Base-by-base conservation (phyloP, 2,797 vertebrate species). In the Coracias cyanogaster region DNA sequence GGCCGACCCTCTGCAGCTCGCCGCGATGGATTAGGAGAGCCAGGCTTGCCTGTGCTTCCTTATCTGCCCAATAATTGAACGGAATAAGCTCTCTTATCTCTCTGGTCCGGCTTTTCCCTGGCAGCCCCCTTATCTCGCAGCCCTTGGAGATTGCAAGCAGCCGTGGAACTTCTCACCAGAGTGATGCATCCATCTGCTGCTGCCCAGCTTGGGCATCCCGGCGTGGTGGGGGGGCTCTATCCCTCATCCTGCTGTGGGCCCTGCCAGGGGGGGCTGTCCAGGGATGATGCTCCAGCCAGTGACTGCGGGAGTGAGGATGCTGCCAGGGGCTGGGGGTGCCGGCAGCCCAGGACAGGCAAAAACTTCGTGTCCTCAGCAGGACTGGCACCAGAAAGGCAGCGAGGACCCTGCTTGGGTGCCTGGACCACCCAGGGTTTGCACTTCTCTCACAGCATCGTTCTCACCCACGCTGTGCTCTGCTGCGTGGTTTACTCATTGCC, bases 41-140 rank as follows among this genome's bases (percentile, higher is more conserved):
- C 14, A 12, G 76, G 82, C 78, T 91, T 54, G 86, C 72, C 82
- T 82, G 31, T n/a, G 48, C 87, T 72, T 89, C 73, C 43, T 96
- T 96, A 92, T 94, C 95, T 71, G 82, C 76, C 89, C 91, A 54
- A 20, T 94, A 95, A 95, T 67, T 73, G 93, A 86, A 89, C 1
- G 14, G 78, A 92, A 95, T 93, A 96, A 97, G 91, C 93, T 87
- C 43, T 61, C 93, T 96, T 96, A 94, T 96, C 96, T 91, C 81
- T 33, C 43, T 6, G 15, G 41, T 31, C 45, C 3, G 67, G 80
- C 90, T 90, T 90, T 94, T 90, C 87, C 86, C 52, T 67, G 41
- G 65, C 54, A 11, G 79, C 21, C 67, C 57, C 69, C 58, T 93
- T 96, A 94, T 96, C 96, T 83, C 9, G 0, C n/a, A 70, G 45